A percentile compares a stretch with the other conserved stretches of the same genome.
phyloP scores from a whole-genome alignment of 2,888 invertebrate species.

The Drosophila histrio region DNA sequence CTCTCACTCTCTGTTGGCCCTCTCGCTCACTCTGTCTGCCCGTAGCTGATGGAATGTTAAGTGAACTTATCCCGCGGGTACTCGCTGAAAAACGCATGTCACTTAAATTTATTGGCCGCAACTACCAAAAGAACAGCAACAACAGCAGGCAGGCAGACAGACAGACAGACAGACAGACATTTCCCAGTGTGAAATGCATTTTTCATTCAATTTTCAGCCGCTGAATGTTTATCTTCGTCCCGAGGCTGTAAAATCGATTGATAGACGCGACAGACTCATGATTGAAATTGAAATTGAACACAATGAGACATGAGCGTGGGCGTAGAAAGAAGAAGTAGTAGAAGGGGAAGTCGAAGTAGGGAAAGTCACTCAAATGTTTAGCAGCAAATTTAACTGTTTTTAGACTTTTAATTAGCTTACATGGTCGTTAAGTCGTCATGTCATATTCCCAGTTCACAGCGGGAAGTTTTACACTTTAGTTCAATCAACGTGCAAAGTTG shows the following conservation, averaged over 20 bases:
- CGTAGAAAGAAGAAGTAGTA: neutral
- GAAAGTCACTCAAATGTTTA: slow-evolving; percentile 57
- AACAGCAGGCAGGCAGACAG: no score
- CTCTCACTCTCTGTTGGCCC: neutral
- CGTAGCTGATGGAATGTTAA: slow-evolving; percentile 72
- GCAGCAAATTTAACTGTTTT: slow-evolving; percentile 57
- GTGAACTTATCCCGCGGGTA: slow-evolving; percentile 77
- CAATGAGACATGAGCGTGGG: slow-evolving; percentile 16
- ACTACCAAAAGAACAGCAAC: slow-evolving; percentile 39
- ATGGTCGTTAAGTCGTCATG: slow-evolving; percentile 59
- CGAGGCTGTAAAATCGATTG: slow-evolving; percentile 78
- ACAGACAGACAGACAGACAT: slow-evolving; percentile 32
- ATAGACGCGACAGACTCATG: slow-evolving; percentile 61
- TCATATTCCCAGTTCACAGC: slow-evolving; percentile 16
- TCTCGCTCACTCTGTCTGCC: slow-evolving; percentile 26
- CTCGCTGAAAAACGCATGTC: slow-evolving; percentile 79
- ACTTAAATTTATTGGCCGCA: slow-evolving; percentile 79
- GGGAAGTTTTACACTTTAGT: slow-evolving; percentile 47
- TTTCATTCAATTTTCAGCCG: slow-evolving; percentile 73
- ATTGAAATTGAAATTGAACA: slow-evolving; percentile 66
- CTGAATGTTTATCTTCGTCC: slow-evolving; percentile 60
- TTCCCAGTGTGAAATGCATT: slow-evolving; percentile 72
- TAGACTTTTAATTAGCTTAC: slow-evolving; percentile 69
- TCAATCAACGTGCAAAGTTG: slow-evolving; percentile 45
- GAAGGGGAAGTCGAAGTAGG: neutral